Base-by-base conservation (phyloP, 2,888 invertebrate genomes). In the Helicoverpa assulta region DNA sequence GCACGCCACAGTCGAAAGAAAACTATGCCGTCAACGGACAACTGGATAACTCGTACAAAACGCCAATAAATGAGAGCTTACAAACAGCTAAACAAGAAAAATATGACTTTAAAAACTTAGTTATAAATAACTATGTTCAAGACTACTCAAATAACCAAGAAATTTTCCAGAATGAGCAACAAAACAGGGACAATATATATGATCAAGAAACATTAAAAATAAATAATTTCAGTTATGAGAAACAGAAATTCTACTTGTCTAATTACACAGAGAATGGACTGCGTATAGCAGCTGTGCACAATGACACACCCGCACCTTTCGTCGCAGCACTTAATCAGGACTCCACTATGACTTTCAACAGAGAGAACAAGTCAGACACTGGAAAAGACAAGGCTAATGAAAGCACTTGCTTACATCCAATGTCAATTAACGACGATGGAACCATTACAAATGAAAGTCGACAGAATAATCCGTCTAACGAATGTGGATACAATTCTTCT, bases 21-120 rank as follows among this genome's bases (percentile, higher is more conserved):
- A 85, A 84, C 29, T 88, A 83, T 67, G 66, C 85, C 16, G 71
- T 81, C 8, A 88, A 88, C 47, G 72, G 79, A 7, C 83, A 86
- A 67, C 50, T 85, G 16, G 82, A 88, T 33, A 66, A 70, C 7
- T 59, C 85, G 0, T 87, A 76, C 73, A 88, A 89, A 78, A 75
- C 75, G 5, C 79, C 76, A 47, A 68, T 76, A 33, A 81, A 76
- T 4, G 67, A 78, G 21, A 65, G 65, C 37, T 21, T 75, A 51
- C 78, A 76, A 51, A 47, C 77, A 7, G 76, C 55, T 2, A 90
- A 88, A 78, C 82, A 85, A 65, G 87, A 89, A 62, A 91, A 90
- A 58, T 92, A 91, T 73, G 87, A 93, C 53, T 91, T 92, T 18
- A 92, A 92, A 80, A 91, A 92, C 67, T 84, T 92, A 62, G 88